Conservation (phyloP, 2,113 vertebrate species). For the Syngnathoides biaculeatus region DNA sequence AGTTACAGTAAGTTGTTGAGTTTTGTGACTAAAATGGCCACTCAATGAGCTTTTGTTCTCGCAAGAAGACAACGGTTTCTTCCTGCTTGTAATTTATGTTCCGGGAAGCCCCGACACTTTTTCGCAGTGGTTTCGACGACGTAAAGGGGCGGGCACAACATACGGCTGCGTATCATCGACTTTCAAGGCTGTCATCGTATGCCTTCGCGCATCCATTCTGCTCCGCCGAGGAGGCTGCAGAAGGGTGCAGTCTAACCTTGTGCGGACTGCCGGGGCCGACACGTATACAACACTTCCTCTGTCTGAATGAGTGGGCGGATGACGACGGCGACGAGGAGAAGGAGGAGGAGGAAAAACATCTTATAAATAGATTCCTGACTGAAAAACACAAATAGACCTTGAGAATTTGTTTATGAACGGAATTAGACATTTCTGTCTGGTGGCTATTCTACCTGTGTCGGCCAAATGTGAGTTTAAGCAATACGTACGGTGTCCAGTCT, state of each 20-base stretch:
- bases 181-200: no score
- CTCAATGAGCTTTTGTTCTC: no score
- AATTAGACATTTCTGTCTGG: background rate
- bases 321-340: background rate
- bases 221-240: no score
- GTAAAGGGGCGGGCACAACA: background rate
- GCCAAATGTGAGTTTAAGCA: no score
- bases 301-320: slow-evolving; percentile 60
- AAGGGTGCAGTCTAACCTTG: background rate
- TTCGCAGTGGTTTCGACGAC: background rate
- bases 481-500: no score
- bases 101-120: no score
- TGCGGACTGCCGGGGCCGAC: slow-evolving; percentile 17
- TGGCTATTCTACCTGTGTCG: background rate
- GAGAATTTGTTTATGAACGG: background rate
- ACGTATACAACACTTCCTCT: slow-evolving; percentile 53
- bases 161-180: background rate
- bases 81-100: no score
- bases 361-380: slow-evolving; percentile 16
- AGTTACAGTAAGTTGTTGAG: no score
- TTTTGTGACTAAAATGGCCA: no score
- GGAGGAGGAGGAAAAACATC: background rate
- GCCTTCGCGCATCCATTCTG: background rate
- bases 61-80: background rate
- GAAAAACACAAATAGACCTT: background rate